Percentiles rank a stretch among this genome's conserved stretches.
Evolutionary conservation across 2,888 invertebrate species (phyloP).

Genomic region (Habroteleia sp.): DNA sequence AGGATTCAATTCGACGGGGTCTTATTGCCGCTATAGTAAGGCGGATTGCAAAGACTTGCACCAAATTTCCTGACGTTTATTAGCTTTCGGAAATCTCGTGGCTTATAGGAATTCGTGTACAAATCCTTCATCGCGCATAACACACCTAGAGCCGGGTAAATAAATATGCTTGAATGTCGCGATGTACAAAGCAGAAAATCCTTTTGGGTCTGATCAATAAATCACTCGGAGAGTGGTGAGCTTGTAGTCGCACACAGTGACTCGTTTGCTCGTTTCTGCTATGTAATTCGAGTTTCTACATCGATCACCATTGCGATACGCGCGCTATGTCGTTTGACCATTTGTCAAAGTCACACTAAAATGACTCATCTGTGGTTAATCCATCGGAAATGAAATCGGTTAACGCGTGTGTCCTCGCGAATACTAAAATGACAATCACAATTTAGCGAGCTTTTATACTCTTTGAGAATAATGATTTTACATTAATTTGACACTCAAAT

Average conservation of each 20-base stretch:
- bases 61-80: constrained; percentile 49
- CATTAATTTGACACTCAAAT: constrained; percentile 10
- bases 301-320: constrained; percentile 67
- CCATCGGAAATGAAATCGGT: constrained; percentile 59
- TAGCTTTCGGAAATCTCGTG: constrained; percentile 43
- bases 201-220: constrained; percentile 62
- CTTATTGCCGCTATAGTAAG: constrained; percentile 19
- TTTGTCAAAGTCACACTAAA: constrained; percentile 66
- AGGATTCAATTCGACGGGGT: constrained; percentile 35
- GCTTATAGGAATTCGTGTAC: constrained; percentile 45
- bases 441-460: constrained; percentile 14
- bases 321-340: constrained; percentile 64
- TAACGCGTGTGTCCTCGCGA: constrained; percentile 41
- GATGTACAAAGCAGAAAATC: constrained; percentile 56
- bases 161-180: constrained; percentile 51
- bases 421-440: constrained; percentile 47
- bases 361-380: constrained; percentile 62
- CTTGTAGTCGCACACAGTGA: constrained; percentile 57
- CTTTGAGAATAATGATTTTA: background rate
- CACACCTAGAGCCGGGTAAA: constrained; percentile 21
- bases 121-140: constrained; percentile 49
- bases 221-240: constrained; percentile 57
- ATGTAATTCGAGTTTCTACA: constrained; percentile 68
- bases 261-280: constrained; percentile 65
- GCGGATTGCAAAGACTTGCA: constrained; percentile 33